Evolutionary conservation across 2,888 invertebrate genomes (phyloP), one percentile per base, ranked within the genome.

Genomic region (Limnephilus marmoratus): DNA sequence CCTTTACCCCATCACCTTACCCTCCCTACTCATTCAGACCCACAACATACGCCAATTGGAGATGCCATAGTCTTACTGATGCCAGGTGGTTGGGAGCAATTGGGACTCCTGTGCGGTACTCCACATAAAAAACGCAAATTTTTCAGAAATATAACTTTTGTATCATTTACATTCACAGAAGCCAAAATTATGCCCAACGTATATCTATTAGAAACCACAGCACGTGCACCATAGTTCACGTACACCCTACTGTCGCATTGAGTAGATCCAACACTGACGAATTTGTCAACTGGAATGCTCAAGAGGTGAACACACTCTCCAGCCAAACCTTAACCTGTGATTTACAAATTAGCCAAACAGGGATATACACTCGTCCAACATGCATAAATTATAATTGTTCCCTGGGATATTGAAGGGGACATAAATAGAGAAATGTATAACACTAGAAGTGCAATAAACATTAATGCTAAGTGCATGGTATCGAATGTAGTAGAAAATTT

Each of bases 311-410:
- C 13, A 45, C 29, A 41, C 45, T 41, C 86, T n/a, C 53, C 37
- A 49, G 18, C 85, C 45, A 80, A 81, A 87, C 81, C 87, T 87
- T 31, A 91, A 87, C 91, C 68, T 34, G 85, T 90, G 80, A 85
- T 85, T 91, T 87, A 91, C 49, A 87, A 91, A 80, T 91, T 80
- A 82, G 81, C 88, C 90, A 29, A 88, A 91, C 81, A 87, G n/a
- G 87, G 68, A 53, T 87, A 53, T 87, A 87, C 87, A 87, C 87
- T 87, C 31, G 37, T n/a, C n/a, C 31, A 68, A 41, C 87, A 49
- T 53, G 34, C 49, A 87, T 87, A 87, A 68, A 11, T 31, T 87
- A 87, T 53, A 18, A 29, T 85, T 83, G 83, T 15, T 83, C 53
- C 24, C 53, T 18, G 18, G 18, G 53, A 18, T 68, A 68, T 24